phyloP scores from a whole-genome alignment of 2,888 invertebrate species.

The Camponotus fellah region DNA sequence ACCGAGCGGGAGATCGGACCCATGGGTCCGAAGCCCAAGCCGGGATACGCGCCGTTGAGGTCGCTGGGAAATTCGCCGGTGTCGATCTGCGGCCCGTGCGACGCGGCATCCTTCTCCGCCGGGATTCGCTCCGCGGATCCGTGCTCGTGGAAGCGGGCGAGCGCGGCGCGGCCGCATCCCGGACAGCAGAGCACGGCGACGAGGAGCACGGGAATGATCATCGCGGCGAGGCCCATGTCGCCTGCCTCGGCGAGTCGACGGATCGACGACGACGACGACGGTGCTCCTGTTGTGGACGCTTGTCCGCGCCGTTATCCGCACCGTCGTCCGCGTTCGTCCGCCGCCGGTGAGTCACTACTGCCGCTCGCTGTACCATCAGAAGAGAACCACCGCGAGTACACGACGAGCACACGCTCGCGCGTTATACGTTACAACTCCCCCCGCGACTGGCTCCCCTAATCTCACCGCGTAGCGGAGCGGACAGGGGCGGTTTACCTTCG shows the following conservation, averaged over 20 bases:
- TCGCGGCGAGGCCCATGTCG: conserved; percentile 44
- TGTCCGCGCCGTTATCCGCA: conserved; percentile 52
- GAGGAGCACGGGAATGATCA: conserved; percentile 53
- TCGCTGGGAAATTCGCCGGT: conserved; percentile 77
- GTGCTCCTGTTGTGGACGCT: conserved; percentile 54
- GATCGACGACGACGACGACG: conserved; percentile 53
- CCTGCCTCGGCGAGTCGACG: conserved; percentile 38
- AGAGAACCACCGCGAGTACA: conserved; percentile 44
- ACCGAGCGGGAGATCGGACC: conserved; percentile 86
- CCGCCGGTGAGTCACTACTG: conserved; percentile 63
- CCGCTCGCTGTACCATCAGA: conserved; percentile 68
- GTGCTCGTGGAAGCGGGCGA: conserved; percentile 55
- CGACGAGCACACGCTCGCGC: conserved; percentile 52
- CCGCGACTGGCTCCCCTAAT: conserved; percentile 21
- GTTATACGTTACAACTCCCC: background rate
- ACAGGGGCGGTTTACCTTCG: conserved; percentile 9
- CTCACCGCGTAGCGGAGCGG: background rate
- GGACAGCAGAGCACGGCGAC: conserved; percentile 43
- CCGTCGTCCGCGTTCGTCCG: conserved; percentile 65
- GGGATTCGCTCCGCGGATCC: conserved; percentile 41
- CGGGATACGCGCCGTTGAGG: conserved; percentile 85
- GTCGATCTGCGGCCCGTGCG: conserved; percentile 77
- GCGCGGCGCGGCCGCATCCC: conserved; percentile 30
- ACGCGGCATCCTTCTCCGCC: conserved; percentile 44
- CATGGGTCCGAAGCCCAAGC: conserved; percentile 89